Base-by-base conservation (phyloP, 1,140 invertebrate genomes). In the Calephelis virginiensis region DNA sequence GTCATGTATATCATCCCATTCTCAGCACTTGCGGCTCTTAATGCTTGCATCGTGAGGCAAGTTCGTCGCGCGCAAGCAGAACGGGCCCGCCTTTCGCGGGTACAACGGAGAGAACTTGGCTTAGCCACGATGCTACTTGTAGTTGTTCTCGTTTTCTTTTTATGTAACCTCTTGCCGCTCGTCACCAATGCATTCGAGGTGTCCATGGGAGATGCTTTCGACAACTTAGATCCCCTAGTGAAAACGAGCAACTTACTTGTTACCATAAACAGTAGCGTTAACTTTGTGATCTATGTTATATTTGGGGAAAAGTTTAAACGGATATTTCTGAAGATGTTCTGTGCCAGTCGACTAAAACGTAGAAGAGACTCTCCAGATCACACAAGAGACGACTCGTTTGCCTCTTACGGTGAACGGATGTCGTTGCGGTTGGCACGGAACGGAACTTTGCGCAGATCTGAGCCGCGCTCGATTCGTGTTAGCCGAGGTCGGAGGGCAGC, bases 281-380 rank as follows among this genome's bases (percentile, higher is more conserved):
- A 99, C 87, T 99, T 99, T 85, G 95, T 99, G 63, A 98, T 99
- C 69, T 99, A 99, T 90, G 98, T 98, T 68, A 97, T 98, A 47
- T 98, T 99, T 83, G 98, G 98, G 0, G 96, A 98, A 81, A 99
- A 99, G 83, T 99, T 99, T 91, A 96, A 98, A 78, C 93, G 96
- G 48, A 94, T 97, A 65, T 98, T 98, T 88, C 92, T 98, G 65
- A 94, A 96, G 77, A 93, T 97, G 78, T 98, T 98, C 90, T 98
- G 97, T 86, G 94, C 94, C 56, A 92, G 93, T 17, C 89, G 91
- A 5, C 91, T 93, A 71, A 75, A 59, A 85, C 91, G 40, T 76
- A 90, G 74, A 78, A 94, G 69, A 93, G 95, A 66, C 94, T 96
- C 85, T 91, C 93, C 76, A 92, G 94, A 75, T 94, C 95, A 89